Base-by-base conservation (phyloP, 2,888 invertebrate genomes). In the Sarcophaga variegata region DNA sequence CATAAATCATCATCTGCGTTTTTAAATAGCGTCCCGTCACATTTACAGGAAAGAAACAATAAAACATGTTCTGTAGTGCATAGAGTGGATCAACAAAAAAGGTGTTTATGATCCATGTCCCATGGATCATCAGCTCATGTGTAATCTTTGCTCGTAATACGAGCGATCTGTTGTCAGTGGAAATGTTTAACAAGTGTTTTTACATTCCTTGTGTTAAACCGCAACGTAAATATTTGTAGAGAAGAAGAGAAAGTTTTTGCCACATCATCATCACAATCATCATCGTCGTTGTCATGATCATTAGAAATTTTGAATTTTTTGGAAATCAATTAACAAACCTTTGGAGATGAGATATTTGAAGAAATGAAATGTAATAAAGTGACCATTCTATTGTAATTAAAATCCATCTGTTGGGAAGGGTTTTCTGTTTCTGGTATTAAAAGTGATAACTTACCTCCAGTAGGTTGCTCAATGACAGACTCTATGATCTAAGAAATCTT, bases 1-100 rank as follows among this genome's bases (percentile, higher is more conserved):
- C 77, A 86, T 86, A 83, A 86, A 86, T 86, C 86, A 86, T 81
- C 64, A 66, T 59, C 20, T 64, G 20, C 10, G 12, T 20, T 77
- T 59, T 37, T 37, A 37, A 37, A 37, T 2, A 70, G 49, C 54
- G 47, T 74, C 37, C 12, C 54, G 17, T 54, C 54, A 54, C 17
- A 54, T 54, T 54, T 54, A 49, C 17, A 45, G 59, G 64, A 64
- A 17, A 64, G 17, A 64, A 64, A 27, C 17, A 64, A 74, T 72
- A n/a, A 77, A 80, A 77, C 60, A 62, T 67, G 14, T 47, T 83
- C 22, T 71, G 1, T 69, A 8, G n/a, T 11, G 70, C 20, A 37
- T 37, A 37, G 37, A 8, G 37, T 37, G 37, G 14, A 54, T 54
- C 54, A 54, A 67, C 27, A 17, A 25, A 75, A 83, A 83, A 67